Base-by-base conservation (phyloP, 2,888 invertebrate genomes). In the Diachrysia chrysitis region DNA sequence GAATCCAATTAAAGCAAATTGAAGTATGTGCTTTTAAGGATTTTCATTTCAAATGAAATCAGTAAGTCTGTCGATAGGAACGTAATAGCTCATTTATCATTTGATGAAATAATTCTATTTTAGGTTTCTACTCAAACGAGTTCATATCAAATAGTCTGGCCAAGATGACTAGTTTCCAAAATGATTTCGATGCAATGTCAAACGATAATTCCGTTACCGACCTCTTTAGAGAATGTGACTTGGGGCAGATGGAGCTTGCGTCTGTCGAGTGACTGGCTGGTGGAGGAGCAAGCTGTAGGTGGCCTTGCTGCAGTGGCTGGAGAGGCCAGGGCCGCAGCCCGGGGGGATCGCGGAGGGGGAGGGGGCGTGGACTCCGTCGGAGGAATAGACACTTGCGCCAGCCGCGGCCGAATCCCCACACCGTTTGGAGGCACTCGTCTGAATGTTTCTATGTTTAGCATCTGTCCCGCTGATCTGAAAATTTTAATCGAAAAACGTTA, bases 161-260 rank as follows among this genome's bases (percentile, higher is more conserved):
- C 79, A 74, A 62, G 77, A 84, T 88, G 88, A 88, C 88, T 88
- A 88, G 87, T 83, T 83, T 76, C 66, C 61, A 72, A 73, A 70
- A 73, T 63, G 63, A 79, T 70, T 73, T 21, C 46, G 63, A 73
- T 73, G 69, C 71, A 67, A 61, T 70, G 63, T 95, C 95, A 98
- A 83, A 98, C 98, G 85, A 98, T 96, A 85, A 98, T 97, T 73
- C 98, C 98, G 85, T 96, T 97, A 97, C 98, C 98, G 96, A 98
- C 98, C 98, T 98, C 98, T 91, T 97, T 97, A 89, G 97, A 98
- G 94, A 98, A 98, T 62, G 98, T 97, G 89, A 98, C 98, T 95
- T 97, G 97, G 21, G 97, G 97, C 84, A 97, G 93, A 83, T 97
- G 96, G 23, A 97, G 95, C 85, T 97, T 96, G 90, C 97, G 96